These are phyloP conservation scores for Heliconius nattereri DNA, from an alignment of 1,140 invertebrate genomes.

Conservation along the genomic window DNA sequence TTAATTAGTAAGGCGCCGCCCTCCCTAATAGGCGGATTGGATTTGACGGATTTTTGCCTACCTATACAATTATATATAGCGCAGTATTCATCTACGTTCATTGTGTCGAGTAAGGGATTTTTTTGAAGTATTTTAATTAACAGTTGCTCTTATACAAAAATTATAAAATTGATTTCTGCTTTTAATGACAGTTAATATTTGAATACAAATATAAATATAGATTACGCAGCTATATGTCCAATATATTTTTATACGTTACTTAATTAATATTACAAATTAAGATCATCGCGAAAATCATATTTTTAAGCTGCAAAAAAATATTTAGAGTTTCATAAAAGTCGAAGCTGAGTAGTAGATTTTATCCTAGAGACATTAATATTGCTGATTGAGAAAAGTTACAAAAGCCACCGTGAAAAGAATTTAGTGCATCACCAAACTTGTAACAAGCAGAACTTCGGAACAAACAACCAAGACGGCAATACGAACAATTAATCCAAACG, in stretches of 20 bases:
- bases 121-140: slow-evolving; percentile 38
- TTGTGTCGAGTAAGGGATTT: slow-evolving; percentile 43
- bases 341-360: too few species aligned
- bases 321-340: too few species aligned
- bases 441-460: slow-evolving; percentile 64
- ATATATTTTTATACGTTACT: too few species aligned
- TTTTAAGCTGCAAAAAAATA: too few species aligned
- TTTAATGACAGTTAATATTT: too few species aligned
- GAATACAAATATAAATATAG: too few species aligned
- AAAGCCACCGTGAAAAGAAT: slow-evolving; percentile 28
- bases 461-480: slow-evolving; percentile 73
- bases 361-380: background rate
- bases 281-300: too few species aligned
- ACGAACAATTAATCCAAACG: slow-evolving; percentile 76
- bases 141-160: background rate
- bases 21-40: slow-evolving; percentile 67
- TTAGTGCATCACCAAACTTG: slow-evolving; percentile 58
- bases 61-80: slow-evolving; percentile 47
- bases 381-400: background rate
- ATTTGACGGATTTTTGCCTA: slow-evolving; percentile 58
- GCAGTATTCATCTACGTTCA: slow-evolving; percentile 46
- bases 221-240: too few species aligned
- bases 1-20: slow-evolving; percentile 71
- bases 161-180: background rate
- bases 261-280: too few species aligned